Conservation (phyloP, 2,888 invertebrate genomes). For the Eupithecia dodoneata region DNA sequence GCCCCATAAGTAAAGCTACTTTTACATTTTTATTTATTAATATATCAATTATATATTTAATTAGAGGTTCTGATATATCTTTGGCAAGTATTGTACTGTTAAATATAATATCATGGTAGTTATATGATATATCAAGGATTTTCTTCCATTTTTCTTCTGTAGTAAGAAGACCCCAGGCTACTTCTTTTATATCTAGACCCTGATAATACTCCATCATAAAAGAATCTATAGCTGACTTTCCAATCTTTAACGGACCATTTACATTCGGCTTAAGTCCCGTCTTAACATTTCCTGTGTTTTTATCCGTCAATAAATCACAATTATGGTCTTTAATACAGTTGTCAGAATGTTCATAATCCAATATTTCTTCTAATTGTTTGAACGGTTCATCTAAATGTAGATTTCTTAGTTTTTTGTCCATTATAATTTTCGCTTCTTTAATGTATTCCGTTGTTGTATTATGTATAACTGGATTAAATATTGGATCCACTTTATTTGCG, state of each 20-base stretch:
- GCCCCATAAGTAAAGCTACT: constrained; percentile 69
- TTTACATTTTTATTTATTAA: constrained; percentile 55
- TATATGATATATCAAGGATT: constrained; percentile 58
- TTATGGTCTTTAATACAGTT: constrained; percentile 57
- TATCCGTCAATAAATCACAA: constrained; percentile 63
- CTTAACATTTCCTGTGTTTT: constrained; percentile 56
- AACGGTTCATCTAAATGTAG: constrained; percentile 61
- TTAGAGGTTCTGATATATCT: constrained; percentile 65
- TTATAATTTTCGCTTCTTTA: constrained; percentile 57
- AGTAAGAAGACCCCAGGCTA: constrained; percentile 70
- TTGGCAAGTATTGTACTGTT: constrained; percentile 66
- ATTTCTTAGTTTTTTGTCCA: constrained; percentile 56
- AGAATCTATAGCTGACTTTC: constrained; percentile 70
- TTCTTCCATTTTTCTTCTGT: constrained; percentile 56
- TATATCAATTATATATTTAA: constrained; percentile 60
- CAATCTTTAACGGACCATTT: constrained; percentile 69
- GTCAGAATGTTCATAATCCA: constrained; percentile 67
- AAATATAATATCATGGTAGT: constrained; percentile 71
- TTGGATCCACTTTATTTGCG: constrained; percentile 56
- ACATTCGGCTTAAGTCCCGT: constrained; percentile 64
- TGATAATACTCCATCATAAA: constrained; percentile 76
- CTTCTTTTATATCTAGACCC: constrained; percentile 61
- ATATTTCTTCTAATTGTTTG: constrained; percentile 58
- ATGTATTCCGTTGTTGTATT: constrained; percentile 61
- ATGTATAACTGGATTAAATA: constrained; percentile 70